Percentiles rank a stretch among this genome's conserved stretches.
Conservation (phyloP, 1,140 invertebrate species). For the Diuraphis noxia region DNA sequence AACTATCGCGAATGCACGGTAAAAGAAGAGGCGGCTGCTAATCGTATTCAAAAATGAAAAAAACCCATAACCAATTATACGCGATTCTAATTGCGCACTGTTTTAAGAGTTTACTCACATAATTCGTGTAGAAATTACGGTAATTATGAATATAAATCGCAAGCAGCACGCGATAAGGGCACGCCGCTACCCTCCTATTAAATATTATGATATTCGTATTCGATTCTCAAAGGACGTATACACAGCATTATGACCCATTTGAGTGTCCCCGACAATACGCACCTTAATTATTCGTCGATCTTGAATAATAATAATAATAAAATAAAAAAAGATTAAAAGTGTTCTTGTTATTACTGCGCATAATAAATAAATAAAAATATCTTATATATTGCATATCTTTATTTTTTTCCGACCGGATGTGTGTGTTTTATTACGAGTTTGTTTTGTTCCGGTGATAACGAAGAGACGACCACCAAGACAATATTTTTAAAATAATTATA, state of each 20-base stretch:
- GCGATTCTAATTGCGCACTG: not conserved
- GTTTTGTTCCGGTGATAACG: not conserved
- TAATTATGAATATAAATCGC: slow-evolving; percentile 1
- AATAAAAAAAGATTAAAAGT: not conserved
- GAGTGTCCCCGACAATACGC: not conserved
- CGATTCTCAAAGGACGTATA: not conserved
- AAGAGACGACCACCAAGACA: not conserved
- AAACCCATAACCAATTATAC: not conserved
- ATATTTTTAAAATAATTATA: slow-evolving; percentile 1
- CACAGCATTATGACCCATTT: not conserved
- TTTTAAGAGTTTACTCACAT: not conserved
- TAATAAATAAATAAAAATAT: not conserved
- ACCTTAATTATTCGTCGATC: slow-evolving; percentile 30
- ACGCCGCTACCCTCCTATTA: not conserved
- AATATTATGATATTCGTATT: not conserved
- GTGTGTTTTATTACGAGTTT: not conserved
- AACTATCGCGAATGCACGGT: not conserved
- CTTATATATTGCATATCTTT: not conserved
- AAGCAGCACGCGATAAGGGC: not conserved
- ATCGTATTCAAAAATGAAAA: not conserved
- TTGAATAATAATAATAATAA: not conserved
- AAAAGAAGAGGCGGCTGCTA: not conserved
- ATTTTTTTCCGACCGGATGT: not conserved
- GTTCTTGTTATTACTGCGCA: not conserved
- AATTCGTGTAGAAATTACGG: not conserved